Conservation (phyloP, 2,888 invertebrate species). For the Perizoma flavofasciatum region DNA sequence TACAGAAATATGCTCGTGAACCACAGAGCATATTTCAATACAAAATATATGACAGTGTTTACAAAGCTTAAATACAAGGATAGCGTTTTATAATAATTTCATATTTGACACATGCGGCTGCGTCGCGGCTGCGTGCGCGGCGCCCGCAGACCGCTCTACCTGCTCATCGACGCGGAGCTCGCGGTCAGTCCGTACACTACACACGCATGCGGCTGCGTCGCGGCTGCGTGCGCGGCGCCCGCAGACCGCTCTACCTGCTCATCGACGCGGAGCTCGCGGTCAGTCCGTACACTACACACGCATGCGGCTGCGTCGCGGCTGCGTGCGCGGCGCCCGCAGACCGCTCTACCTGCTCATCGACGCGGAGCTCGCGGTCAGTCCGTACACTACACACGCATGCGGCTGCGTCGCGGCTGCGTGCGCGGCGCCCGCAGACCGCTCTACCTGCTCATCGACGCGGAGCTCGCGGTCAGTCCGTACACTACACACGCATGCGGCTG, state of each 20-base stretch:
- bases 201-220: conserved; percentile 51
- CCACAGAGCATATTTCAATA: too few species aligned
- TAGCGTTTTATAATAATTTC: too few species aligned
- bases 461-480: conserved; percentile 54
- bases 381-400: too few species aligned
- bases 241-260: conserved; percentile 55
- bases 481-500: conserved; percentile 55
- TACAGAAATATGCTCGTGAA: too few species aligned
- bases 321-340: conserved; percentile 39
- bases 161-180: conserved; percentile 60
- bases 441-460: conserved; percentile 61
- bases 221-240: conserved; percentile 38
- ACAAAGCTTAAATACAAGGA: too few species aligned
- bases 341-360: conserved; percentile 62
- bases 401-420: conserved; percentile 38
- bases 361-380: conserved; percentile 54
- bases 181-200: conserved; percentile 53
- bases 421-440: conserved; percentile 48
- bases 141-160: conserved; percentile 53
- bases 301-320: conserved; percentile 45
- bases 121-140: conserved; percentile 31
- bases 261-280: conserved; percentile 61
- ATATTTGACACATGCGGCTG: too few species aligned
- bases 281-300: too few species aligned
- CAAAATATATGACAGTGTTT: too few species aligned